These are phyloP conservation scores for Coleophora flavipennella DNA, from an alignment of 2,888 invertebrate genomes.

Conservation along the genomic window DNA sequence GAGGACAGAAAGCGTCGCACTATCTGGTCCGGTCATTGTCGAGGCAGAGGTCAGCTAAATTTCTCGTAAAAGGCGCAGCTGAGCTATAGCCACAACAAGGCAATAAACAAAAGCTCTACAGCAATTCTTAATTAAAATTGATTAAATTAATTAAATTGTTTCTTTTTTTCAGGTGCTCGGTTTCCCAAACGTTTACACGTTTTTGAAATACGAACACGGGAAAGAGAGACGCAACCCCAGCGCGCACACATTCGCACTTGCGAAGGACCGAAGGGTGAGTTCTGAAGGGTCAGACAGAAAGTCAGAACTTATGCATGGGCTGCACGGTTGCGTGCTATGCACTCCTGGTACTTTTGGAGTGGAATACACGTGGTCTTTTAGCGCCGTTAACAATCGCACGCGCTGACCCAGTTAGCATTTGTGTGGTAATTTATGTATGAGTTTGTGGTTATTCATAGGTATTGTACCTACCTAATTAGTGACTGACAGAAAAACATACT, in stretches of 20 bases:
- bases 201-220: constrained; percentile 73
- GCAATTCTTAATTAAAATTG: too few relatives aligned
- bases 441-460: too few relatives aligned
- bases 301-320: constrained; percentile 3
- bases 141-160: not conserved
- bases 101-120: too few relatives aligned
- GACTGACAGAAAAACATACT: too few relatives aligned
- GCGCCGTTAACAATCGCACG: not conserved
- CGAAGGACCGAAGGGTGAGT: constrained; percentile 74
- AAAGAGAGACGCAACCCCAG: constrained; percentile 73
- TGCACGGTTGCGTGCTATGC: constrained; percentile 14
- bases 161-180: constrained; percentile 69
- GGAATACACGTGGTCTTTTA: constrained; percentile 36
- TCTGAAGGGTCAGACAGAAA: not conserved
- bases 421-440: too few relatives aligned
- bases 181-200: constrained; percentile 78
- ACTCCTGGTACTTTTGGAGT: constrained; percentile 37
- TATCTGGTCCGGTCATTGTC: too few relatives aligned
- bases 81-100: too few relatives aligned
- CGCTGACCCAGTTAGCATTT: too few relatives aligned
- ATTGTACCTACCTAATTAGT: too few relatives aligned
- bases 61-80: too few relatives aligned
- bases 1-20: too few relatives aligned
- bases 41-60: too few relatives aligned
- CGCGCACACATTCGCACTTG: constrained; percentile 55